Conservation (phyloP, 2,797 vertebrate genomes). For the Sebastes diaconus region DNA sequence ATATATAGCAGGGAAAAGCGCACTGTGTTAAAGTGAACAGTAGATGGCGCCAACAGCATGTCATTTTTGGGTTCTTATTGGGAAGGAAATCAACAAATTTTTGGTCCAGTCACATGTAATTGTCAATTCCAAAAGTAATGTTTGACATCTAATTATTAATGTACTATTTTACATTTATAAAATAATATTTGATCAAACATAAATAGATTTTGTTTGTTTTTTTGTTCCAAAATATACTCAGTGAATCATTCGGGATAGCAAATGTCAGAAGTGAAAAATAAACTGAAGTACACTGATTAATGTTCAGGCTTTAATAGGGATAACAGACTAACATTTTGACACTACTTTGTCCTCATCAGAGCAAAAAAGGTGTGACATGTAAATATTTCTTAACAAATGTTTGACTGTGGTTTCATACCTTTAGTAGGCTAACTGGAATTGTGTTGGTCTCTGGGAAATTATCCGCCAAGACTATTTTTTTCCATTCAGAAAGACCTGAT, state of each 20-base stretch:
- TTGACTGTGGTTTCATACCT: neutral
- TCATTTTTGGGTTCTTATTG: neutral
- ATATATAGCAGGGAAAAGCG: neutral
- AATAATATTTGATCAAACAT: neutral
- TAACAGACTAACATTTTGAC: neutral
- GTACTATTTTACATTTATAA: neutral
- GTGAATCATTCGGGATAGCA: neutral
- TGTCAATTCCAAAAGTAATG: neutral
- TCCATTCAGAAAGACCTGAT: neutral
- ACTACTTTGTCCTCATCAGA: neutral
- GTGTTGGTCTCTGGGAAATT: neutral
- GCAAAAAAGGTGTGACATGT: neutral
- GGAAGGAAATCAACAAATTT: rapidly evolving
- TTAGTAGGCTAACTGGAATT: neutral
- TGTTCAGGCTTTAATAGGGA: neutral
- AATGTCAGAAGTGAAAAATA: neutral
- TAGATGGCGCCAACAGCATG: slow-evolving; percentile 51
- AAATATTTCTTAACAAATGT: neutral
- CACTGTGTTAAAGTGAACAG: slow-evolving; percentile 31
- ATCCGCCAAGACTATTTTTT: neutral
- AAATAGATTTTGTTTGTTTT: neutral
- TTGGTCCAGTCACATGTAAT: neutral
- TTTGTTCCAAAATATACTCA: neutral
- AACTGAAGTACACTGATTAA: no score
- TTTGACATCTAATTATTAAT: neutral